Evolutionary conservation across 2,888 invertebrate species (phyloP).

Genomic region (Lithophane socia): DNA sequence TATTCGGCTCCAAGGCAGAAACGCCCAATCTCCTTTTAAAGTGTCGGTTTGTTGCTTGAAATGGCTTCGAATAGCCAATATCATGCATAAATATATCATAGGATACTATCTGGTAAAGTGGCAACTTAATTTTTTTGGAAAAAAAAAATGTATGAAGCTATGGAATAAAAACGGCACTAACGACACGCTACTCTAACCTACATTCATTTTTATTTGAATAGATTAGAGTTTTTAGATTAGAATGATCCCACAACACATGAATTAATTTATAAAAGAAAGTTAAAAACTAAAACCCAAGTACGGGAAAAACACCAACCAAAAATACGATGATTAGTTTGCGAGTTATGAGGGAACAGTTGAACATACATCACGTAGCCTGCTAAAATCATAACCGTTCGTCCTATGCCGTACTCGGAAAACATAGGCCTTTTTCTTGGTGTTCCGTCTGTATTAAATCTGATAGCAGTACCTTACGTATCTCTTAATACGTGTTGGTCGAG

Average conservation of each 20-base stretch:
- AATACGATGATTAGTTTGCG: background rate
- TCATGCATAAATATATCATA: too few species aligned
- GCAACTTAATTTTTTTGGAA: too few species aligned
- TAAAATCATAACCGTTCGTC: background rate
- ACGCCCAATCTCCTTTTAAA: too few species aligned
- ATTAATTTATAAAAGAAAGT: background rate
- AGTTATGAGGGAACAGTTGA: background rate
- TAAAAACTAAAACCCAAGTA: background rate
- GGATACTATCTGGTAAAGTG: too few species aligned
- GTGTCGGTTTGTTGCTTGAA: too few species aligned
- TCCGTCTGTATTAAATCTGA: background rate
- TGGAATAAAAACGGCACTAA: too few species aligned
- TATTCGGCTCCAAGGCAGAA: too few species aligned
- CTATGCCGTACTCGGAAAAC: background rate
- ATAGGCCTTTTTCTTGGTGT: background rate
- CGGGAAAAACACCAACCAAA: background rate
- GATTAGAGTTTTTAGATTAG: too few species aligned
- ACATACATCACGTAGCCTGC: background rate
- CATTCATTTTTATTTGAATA: background rate
- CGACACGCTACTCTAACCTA: background rate
- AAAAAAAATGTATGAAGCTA: too few species aligned
- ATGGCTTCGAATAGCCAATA: too few species aligned
- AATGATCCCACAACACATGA: background rate
- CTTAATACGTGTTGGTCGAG: background rate
- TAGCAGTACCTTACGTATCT: background rate